These are phyloP conservation scores for Numida meleagris DNA, from an alignment of 2,113 vertebrate species.

Conservation along the genomic window DNA sequence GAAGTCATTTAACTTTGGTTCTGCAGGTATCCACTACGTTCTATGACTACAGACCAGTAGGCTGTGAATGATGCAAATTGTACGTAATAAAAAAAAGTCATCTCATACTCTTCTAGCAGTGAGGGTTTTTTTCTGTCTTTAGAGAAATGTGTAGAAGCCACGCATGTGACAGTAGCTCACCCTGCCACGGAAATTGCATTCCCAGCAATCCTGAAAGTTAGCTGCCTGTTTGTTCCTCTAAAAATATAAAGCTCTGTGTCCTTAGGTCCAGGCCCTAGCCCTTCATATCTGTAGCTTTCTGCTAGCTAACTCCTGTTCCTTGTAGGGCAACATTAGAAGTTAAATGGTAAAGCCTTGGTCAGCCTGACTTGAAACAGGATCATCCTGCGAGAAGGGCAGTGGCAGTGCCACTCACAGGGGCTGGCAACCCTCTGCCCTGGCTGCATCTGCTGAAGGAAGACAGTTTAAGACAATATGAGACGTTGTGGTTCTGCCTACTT, in stretches of 20 bases:
- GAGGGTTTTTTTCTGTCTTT: not conserved
- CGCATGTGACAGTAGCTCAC: not conserved
- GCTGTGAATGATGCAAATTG: conserved; percentile 38
- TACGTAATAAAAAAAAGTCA: conserved; percentile 39
- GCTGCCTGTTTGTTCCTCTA: not conserved
- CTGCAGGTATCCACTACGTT: not conserved
- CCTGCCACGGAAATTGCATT: not conserved
- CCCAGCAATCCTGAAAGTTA: not conserved
- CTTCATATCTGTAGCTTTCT: not conserved
- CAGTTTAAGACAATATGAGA: accelerated
- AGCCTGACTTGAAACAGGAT: not conserved
- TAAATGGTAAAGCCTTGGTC: not conserved
- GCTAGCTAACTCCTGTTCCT: not conserved
- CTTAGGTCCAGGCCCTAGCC: not conserved
- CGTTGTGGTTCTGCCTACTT: not conserved
- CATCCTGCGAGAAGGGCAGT: not conserved
- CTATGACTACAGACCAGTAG: conserved; percentile 14
- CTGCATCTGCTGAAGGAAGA: not conserved
- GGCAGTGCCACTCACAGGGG: accelerated
- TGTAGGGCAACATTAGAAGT: not conserved
- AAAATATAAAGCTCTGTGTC: not conserved
- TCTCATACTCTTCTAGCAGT: not conserved
- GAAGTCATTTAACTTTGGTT: conserved; percentile 8
- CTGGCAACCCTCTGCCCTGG: not conserved
- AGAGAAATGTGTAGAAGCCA: not conserved